These are phyloP conservation scores for Pollachius pollachius DNA, from an alignment of 2,113 vertebrate genomes.

Conservation along the genomic window DNA sequence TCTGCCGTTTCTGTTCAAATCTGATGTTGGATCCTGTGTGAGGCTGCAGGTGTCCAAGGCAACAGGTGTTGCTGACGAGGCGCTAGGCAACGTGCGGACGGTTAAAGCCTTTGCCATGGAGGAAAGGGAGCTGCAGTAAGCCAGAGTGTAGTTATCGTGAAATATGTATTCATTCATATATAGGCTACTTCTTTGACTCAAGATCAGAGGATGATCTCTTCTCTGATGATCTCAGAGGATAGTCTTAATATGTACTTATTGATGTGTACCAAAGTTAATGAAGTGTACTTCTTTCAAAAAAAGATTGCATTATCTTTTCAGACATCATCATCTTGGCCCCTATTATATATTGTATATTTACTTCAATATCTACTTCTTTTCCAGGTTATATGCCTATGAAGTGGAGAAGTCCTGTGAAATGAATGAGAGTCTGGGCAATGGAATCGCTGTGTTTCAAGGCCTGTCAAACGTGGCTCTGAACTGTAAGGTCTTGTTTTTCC, in stretches of 20 bases:
- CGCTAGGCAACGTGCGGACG: constrained; percentile 87
- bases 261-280: too few species aligned
- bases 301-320: too few species aligned
- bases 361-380: constrained; percentile 1
- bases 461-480: constrained; percentile 91
- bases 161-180: background rate
- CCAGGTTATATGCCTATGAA: constrained; percentile 80
- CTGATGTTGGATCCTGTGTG: constrained; percentile 4
- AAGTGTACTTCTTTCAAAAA: too few species aligned
- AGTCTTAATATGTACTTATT: too few species aligned
- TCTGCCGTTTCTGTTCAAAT: background rate
- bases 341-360: background rate
- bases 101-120: constrained; percentile 97
- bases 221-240: too few species aligned
- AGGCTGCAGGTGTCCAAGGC: constrained; percentile 82
- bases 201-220: too few species aligned
- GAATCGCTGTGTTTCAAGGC: constrained; percentile 93
- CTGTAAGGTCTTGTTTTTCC: constrained; percentile 74
- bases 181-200: background rate
- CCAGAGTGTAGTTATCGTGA: background rate
- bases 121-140: constrained; percentile 76
- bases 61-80: constrained; percentile 88
- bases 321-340: background rate
- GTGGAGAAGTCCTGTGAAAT: constrained; percentile 81
- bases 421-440: constrained; percentile 84